Evolutionary conservation across 2,888 invertebrate genomes (phyloP).

Genomic region (Cynaeus angustus): DNA sequence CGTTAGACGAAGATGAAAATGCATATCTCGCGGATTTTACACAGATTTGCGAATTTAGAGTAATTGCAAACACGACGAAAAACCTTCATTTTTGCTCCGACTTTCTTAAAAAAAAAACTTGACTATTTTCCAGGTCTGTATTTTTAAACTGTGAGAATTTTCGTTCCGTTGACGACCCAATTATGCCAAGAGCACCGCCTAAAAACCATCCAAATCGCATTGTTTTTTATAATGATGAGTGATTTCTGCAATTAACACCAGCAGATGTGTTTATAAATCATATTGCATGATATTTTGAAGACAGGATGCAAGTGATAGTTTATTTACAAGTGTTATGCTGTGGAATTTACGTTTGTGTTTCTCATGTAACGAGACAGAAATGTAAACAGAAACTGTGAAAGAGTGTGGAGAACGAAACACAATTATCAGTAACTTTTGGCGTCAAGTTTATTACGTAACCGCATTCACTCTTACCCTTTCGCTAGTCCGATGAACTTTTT

Average conservation of each 20-base stretch:
- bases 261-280: constrained; percentile 5
- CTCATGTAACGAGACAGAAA: background rate
- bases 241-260: constrained; percentile 20
- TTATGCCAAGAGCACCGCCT: constrained; percentile 2
- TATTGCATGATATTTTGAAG: constrained; percentile 5
- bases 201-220: background rate
- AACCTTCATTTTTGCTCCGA: too few species aligned
- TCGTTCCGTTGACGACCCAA: constrained; percentile 12
- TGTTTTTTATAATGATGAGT: background rate
- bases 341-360: constrained; percentile 9
- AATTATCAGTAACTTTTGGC: too few species aligned
- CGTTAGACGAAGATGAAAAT: too few species aligned
- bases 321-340: constrained; percentile 11
- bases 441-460: too few species aligned
- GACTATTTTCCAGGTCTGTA: background rate
- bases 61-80: too few species aligned
- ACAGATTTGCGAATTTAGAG: too few species aligned
- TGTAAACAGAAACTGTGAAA: constrained; percentile 2
- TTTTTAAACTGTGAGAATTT: constrained; percentile 1
- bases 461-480: constrained; percentile 15
- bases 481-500: constrained; percentile 29
- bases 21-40: too few species aligned
- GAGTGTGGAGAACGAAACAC: too few species aligned
- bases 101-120: background rate
- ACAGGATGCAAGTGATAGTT: constrained; percentile 7